Percentiles rank a stretch among this genome's conserved stretches.
Conservation (phyloP, 64 coral and sea anemone genomes). For the Montipora efflorescens region DNA sequence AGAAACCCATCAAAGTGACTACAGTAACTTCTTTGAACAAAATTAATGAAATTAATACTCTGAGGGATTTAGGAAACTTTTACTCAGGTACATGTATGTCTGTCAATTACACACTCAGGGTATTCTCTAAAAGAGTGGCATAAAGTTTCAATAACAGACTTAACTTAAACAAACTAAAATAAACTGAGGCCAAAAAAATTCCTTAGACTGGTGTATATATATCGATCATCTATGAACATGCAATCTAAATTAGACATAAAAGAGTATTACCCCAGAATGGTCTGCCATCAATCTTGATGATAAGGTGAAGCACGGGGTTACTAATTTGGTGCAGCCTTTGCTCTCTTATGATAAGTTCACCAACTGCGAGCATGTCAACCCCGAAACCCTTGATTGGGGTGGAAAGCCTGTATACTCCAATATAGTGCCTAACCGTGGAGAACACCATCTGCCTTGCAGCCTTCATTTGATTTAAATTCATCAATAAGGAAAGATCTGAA, state of each 20-base stretch:
- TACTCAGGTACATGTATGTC: too few relatives aligned
- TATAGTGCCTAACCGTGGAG: neutral
- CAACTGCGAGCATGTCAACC: constrained; percentile 49
- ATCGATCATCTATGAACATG: too few relatives aligned
- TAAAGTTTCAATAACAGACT: too few relatives aligned
- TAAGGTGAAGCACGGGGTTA: neutral
- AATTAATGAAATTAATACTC: too few relatives aligned
- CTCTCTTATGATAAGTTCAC: constrained; percentile 54
- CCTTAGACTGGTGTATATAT: too few relatives aligned
- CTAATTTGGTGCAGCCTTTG: constrained; percentile 62
- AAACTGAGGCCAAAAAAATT: too few relatives aligned
- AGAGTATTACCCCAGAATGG: constrained; percentile 60
- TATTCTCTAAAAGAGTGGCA: too few relatives aligned
- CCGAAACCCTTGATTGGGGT: constrained; percentile 43
- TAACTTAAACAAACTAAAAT: too few relatives aligned
- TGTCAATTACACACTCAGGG: too few relatives aligned
- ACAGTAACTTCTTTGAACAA: too few relatives aligned
- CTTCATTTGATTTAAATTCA: constrained; percentile 69
- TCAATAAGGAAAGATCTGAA: constrained; percentile 26
- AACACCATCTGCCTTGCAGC: constrained; percentile 44
- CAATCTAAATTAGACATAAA: neutral
- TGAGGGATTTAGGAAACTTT: too few relatives aligned
- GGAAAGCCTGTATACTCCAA: constrained; percentile 34
- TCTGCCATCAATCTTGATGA: constrained; percentile 57
- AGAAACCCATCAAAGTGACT: too few relatives aligned